Percentiles rank a stretch among this genome's conserved stretches.
These are phyloP conservation scores for Danio albolineatus DNA, from an alignment of 2,797 vertebrate genomes.

Conservation along the genomic window DNA sequence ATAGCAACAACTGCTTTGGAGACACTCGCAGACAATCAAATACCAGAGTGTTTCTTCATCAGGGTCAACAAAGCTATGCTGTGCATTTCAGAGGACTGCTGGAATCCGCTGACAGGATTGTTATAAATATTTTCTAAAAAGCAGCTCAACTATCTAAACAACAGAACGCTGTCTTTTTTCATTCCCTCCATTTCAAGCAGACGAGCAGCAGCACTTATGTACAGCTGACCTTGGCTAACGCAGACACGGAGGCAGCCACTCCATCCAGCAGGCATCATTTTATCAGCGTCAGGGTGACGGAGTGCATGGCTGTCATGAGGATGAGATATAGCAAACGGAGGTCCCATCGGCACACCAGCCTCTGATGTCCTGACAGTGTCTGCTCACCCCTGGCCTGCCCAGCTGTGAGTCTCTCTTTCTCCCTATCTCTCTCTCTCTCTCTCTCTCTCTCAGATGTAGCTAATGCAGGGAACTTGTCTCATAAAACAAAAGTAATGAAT, in stretches of 20 bases:
- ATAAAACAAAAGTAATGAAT: conserved; percentile 39
- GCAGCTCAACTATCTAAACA: not conserved
- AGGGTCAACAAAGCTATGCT: conserved; percentile 45
- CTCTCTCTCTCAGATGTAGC: conserved; percentile 1
- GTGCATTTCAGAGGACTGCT: conserved; percentile 9
- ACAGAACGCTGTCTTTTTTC: not conserved
- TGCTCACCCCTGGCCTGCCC: conserved; percentile 44
- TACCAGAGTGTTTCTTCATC: conserved; percentile 16
- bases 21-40: conserved; percentile 18
- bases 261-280: conserved; percentile 33
- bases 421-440: conserved; percentile 13
- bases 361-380: conserved; percentile 49
- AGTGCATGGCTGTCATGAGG: conserved; percentile 26
- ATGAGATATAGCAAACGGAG: conserved; percentile 39
- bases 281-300: conserved; percentile 27
- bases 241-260: not conserved
- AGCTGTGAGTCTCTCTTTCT: conserved; percentile 21
- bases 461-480: conserved; percentile 6
- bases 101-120: not conserved
- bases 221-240: conserved; percentile 26
- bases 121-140: conserved; percentile 18
- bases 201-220: conserved; percentile 8
- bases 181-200: not conserved
- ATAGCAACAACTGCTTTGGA: conserved; percentile 35
- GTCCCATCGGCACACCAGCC: conserved; percentile 11